Base-by-base conservation (phyloP, 2,113 vertebrate genomes). In the Tragelaphus strepsiceros region DNA sequence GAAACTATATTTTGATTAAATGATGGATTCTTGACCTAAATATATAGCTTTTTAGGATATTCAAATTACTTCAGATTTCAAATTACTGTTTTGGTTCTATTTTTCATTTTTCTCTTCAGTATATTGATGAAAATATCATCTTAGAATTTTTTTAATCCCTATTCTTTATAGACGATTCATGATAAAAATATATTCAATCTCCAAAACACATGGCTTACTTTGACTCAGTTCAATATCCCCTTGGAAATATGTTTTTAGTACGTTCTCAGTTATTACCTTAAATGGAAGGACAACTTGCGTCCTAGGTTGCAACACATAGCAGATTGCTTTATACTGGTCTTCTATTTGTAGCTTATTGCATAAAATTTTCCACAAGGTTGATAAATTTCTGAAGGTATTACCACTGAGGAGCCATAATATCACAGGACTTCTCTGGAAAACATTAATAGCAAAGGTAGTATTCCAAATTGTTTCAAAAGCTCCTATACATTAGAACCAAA, bases 211-310 rank as follows among this genome's bases (percentile, higher is more conserved):
- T 74, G 35, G 67, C 35, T 39, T 74, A 74, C 1, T 53, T 82
- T 43, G 54, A 90, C 43, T 89, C 16, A 82, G 14, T 88, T 94
- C 43, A 88, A 7, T 19, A 35, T 43, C 10, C 35, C 67, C 32
- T 77, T 90, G 17, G 32, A 83, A 61, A 84, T 90, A 21, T 39
- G 24, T 56, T 54, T 89, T 19, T 51, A 21, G 30, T 39, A 87
- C 28, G 12, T 92, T 82, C 92, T 86, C 54, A 96, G 30, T 62
- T 83, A 83, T 95, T 92, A 83, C n/a, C 78, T 92, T 93, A 32
- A 88, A 84, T 46, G 54, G 9, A 87, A 91, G 26, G 28, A 58
- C 1, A 0, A 46, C 17, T 92, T 43, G 82, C 28, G 85, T 96
- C n/a, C 3, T 35, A 67, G 59, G 9, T 74, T 95, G 64, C 6